These are phyloP conservation scores for Shargacucullia verbasci DNA, from an alignment of 2,888 invertebrate species.

Conservation along the genomic window DNA sequence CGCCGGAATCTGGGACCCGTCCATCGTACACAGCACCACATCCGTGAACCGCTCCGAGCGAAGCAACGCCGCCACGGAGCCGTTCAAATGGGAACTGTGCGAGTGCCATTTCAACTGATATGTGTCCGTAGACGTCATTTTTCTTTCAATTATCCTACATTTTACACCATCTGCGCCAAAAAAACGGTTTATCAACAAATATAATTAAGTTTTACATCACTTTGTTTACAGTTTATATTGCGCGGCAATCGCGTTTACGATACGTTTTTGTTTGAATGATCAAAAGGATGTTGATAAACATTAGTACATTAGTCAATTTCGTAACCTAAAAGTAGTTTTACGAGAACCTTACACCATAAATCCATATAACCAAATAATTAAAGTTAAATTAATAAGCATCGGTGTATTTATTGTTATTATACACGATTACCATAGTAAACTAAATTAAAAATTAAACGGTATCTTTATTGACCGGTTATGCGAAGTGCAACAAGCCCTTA, in stretches of 20 bases:
- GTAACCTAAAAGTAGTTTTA: neutral
- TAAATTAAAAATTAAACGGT: constrained; percentile 15
- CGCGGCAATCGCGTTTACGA: constrained; percentile 14
- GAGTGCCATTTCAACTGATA: constrained; percentile 97
- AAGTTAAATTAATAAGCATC: constrained; percentile 2
- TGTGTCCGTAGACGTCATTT: constrained; percentile 91
- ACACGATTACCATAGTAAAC: neutral
- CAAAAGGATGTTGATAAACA: constrained; percentile 9
- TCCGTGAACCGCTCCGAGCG: constrained; percentile 95
- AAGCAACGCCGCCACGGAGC: constrained; percentile 93
- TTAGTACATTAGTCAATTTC: constrained; percentile 13
- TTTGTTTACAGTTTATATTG: constrained; percentile 11
- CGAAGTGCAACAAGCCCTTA: too few relatives aligned
- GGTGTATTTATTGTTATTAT: neutral
- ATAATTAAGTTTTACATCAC: neutral
- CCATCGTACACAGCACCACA: constrained; percentile 93
- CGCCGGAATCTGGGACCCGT: constrained; percentile 94
- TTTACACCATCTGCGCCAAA: constrained; percentile 49
- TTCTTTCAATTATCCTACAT: constrained; percentile 50
- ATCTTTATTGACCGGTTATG: constrained; percentile 1
- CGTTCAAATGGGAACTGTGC: constrained; percentile 94
- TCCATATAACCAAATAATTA: neutral
- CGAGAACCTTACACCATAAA: neutral
- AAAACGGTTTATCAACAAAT: constrained; percentile 1
- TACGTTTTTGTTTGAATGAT: constrained; percentile 1